Evolutionary conservation across 2,797 vertebrate species (phyloP).

Genomic region (Onychomys arenicola): DNA sequence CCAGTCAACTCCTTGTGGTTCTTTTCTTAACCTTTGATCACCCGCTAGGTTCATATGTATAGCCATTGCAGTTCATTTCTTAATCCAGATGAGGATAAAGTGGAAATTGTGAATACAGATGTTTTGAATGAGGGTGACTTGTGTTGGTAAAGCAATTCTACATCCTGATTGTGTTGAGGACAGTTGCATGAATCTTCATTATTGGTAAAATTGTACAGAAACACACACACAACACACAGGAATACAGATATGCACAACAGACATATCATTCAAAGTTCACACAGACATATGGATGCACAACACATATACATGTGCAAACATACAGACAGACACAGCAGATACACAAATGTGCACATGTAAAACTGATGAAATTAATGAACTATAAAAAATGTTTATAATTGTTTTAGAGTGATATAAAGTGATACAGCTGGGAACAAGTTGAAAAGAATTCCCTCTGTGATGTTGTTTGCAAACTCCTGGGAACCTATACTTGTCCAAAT

Average conservation of each 20-base stretch:
- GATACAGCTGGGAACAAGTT: background rate
- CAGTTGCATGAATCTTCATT: background rate
- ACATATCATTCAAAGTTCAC: background rate
- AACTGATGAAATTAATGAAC: background rate
- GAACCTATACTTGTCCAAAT: background rate
- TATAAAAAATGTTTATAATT: background rate
- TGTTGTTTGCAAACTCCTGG: background rate
- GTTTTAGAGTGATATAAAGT: background rate
- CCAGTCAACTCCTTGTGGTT: background rate
- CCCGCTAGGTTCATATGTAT: background rate
- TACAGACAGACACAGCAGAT: background rate
- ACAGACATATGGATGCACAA: background rate
- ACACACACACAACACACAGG: background rate
- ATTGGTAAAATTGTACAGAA: background rate
- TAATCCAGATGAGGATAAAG: background rate
- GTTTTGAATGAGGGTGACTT: background rate
- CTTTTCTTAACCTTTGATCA: background rate
- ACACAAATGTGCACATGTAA: background rate
- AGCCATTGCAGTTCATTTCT: background rate
- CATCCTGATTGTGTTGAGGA: background rate
- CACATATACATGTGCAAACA: background rate
- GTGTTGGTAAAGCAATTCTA: background rate
- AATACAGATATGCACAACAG: background rate
- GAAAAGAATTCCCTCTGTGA: background rate
- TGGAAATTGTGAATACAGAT: background rate